A percentile compares a stretch with the other conserved stretches of the same genome.
Evolutionary conservation across 1,140 invertebrate species (phyloP).

Genomic region (Plectrocnemia conspersa): DNA sequence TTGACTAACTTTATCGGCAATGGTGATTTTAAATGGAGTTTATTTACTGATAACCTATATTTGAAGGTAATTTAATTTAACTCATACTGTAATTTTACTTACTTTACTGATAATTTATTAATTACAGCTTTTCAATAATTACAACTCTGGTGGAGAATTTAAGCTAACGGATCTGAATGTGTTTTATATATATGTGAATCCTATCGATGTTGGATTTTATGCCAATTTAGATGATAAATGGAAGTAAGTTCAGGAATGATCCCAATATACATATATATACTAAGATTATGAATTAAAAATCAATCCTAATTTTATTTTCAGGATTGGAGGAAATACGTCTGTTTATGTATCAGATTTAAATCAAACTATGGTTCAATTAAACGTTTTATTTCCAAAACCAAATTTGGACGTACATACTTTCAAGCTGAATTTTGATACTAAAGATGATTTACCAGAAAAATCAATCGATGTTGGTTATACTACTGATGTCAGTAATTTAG

Average conservation of each 20-base stretch:
- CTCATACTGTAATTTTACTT: not conserved
- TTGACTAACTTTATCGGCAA: conserved; percentile 45
- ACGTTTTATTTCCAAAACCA: conserved; percentile 57
- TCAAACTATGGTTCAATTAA: conserved; percentile 50
- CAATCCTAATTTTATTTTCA: conserved; percentile 31
- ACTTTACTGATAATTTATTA: not conserved
- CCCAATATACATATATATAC: not conserved
- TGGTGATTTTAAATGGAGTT: conserved; percentile 49
- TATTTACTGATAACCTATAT: conserved; percentile 43
- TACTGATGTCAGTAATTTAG: conserved; percentile 45
- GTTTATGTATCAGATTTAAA: conserved; percentile 47
- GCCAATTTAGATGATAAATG: conserved; percentile 47
- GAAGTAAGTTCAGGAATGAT: conserved; percentile 41
- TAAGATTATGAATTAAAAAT: conserved; percentile 7
- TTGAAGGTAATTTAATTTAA: conserved; percentile 39
- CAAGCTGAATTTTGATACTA: conserved; percentile 43
- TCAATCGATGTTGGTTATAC: conserved; percentile 50
- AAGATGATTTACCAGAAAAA: conserved; percentile 38
- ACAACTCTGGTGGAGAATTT: conserved; percentile 39
- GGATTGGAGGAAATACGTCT: conserved; percentile 55
- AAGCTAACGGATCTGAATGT: conserved; percentile 46
- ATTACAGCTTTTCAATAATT: conserved; percentile 42
- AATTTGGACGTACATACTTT: conserved; percentile 59
- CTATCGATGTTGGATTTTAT: conserved; percentile 44
- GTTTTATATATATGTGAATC: conserved; percentile 42